These are phyloP conservation scores for Hydrolagus colliei DNA, from an alignment of 2,797 vertebrate species.

Conservation along the genomic window DNA sequence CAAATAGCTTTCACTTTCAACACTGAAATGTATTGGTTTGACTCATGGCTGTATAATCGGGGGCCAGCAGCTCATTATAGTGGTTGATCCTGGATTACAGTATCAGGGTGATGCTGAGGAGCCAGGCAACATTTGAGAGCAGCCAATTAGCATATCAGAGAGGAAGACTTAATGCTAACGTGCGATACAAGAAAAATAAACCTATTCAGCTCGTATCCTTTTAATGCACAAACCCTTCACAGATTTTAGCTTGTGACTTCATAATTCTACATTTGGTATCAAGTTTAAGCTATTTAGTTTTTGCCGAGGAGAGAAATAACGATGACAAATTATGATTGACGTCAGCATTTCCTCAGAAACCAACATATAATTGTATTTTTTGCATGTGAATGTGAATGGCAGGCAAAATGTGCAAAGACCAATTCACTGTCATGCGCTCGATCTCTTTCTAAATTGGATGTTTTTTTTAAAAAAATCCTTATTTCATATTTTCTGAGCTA, in stretches of 20 bases:
- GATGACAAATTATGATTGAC: constrained; percentile 65
- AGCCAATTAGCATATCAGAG: too few relatives aligned
- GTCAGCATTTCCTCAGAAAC: constrained; percentile 52
- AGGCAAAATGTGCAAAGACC: constrained; percentile 46
- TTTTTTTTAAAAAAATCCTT: constrained; percentile 46
- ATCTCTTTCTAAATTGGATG: constrained; percentile 49
- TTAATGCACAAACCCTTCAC: too few relatives aligned
- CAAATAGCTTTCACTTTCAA: too few relatives aligned
- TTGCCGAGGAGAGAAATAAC: background rate
- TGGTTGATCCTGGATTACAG: too few relatives aligned
- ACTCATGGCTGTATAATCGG: too few relatives aligned
- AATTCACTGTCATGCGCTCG: constrained; percentile 53
- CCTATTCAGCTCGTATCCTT: too few relatives aligned
- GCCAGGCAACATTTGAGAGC: too few relatives aligned
- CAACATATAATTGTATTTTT: constrained; percentile 59
- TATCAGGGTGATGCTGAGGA: too few relatives aligned
- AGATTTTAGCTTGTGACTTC: background rate
- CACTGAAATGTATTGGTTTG: too few relatives aligned
- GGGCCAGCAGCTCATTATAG: too few relatives aligned
- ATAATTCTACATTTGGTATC: constrained; percentile 23
- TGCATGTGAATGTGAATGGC: constrained; percentile 51
- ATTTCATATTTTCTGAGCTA: constrained; percentile 53
- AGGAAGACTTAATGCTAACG: too few relatives aligned
- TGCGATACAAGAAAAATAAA: too few relatives aligned
- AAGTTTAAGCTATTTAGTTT: constrained; percentile 7